phyloP scores from a whole-genome alignment of 1,140 invertebrate genomes.

The Fopius arisanus region DNA sequence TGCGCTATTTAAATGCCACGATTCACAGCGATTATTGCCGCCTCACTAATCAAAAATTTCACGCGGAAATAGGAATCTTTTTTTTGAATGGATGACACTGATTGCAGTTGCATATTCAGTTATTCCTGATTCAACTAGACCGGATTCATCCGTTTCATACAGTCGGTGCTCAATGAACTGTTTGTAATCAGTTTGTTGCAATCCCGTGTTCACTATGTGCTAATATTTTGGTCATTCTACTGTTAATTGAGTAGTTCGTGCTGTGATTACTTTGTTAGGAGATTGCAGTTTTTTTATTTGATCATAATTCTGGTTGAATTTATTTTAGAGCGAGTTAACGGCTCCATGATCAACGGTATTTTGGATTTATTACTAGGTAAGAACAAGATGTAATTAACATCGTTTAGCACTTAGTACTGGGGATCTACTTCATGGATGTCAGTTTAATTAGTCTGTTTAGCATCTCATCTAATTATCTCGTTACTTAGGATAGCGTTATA shows the following conservation, averaged over 20 bases:
- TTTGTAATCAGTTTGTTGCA: neutral
- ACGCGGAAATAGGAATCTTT: neutral
- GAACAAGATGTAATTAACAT: neutral
- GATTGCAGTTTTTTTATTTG: neutral
- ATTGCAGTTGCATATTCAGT: neutral
- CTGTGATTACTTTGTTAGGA: neutral
- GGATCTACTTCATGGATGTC: neutral
- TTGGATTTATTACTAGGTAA: neutral
- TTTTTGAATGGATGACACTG: neutral
- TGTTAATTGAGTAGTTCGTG: neutral
- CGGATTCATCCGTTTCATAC: neutral
- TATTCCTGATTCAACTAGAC: neutral
- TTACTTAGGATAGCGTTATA: too few species aligned
- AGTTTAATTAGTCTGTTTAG: too few species aligned
- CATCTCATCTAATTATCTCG: too few species aligned
- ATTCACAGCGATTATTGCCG: too few species aligned
- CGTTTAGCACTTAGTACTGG: neutral
- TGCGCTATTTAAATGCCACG: too few species aligned
- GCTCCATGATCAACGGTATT: neutral
- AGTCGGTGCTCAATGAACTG: neutral
- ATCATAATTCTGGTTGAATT: neutral
- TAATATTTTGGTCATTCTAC: neutral
- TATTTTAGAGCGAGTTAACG: conserved; percentile 6
- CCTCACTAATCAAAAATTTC: too few species aligned
- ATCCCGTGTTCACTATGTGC: too few species aligned